Base-by-base conservation (phyloP, 2,888 invertebrate genomes). In the Epirrhoe tristata region DNA sequence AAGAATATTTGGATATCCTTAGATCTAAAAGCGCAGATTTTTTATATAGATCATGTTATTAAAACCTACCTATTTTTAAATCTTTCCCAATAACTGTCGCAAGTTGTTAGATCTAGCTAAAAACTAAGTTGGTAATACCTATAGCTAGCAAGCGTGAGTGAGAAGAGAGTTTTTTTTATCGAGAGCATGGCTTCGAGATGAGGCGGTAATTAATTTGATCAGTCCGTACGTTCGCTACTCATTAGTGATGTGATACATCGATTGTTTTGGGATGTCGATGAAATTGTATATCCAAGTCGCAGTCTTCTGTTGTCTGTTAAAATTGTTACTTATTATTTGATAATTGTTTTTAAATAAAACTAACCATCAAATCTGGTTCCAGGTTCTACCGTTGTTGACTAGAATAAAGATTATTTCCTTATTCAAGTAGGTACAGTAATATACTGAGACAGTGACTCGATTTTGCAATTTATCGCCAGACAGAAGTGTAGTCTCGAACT, bases 181-280 rank as follows among this genome's bases (percentile, higher is more conserved):
- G 80, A 81, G 84, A 86, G 82, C 83, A 81, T 83, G 81, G 84
- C 78, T 79, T 81, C 80, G 85, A 91, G 89, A 89, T 90, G 89
- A 89, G 88, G 85, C 84, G 82, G 88, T 92, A 92, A 93, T 92
- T 92, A 91, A 93, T 91, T 92, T 91, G 91, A 92, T 91, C 91
- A 90, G 88, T 81, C 80, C 81, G 81, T 89, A 88, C 85, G 84
- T 85, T 85, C 80, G 79, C 78, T 84, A 82, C 81, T 82, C 81
- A 78, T 78, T 83, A 87, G 87, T 82, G 86, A 77, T 77, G 88
- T 64, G 66, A 34, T 14, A 46, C 65, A 76, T 81, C 82, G 79
- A 79, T 81, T 53, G 55, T 74, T 79, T 75, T 66, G 67, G 63
- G 67, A 8, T 74, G n/a, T 71, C 70, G 70, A 74, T 69, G 14